Evolutionary conservation across 2,113 vertebrate species (phyloP).

Genomic region (Microtus montanus): DNA sequence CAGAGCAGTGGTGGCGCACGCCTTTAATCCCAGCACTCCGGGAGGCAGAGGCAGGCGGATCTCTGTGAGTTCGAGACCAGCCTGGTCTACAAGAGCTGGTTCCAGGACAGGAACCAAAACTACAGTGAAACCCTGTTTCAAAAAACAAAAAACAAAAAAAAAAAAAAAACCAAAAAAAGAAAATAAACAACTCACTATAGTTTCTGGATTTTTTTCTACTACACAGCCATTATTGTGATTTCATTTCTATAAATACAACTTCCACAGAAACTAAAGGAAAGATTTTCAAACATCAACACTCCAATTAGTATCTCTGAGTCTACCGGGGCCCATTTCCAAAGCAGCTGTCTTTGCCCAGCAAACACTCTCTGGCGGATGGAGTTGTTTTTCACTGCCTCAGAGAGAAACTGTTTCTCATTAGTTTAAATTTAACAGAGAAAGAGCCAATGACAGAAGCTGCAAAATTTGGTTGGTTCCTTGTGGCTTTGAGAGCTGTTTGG

Average conservation of each 20-base stretch:
- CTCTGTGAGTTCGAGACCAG: too few species aligned
- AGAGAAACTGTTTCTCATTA: conserved; percentile 15
- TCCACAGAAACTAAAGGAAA: conserved; percentile 39
- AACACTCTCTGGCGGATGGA: not conserved
- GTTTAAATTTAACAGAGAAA: conserved; percentile 41
- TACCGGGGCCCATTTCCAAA: not conserved
- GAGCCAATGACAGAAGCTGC: conserved; percentile 34
- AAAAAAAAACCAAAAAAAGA: too few species aligned
- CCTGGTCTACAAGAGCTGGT: too few species aligned
- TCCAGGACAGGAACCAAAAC: too few species aligned
- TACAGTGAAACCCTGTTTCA: too few species aligned
- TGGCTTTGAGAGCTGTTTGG: not conserved
- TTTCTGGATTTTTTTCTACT: not conserved
- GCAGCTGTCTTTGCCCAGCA: conserved; percentile 47
- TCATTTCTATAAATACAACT: conserved; percentile 29
- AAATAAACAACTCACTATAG: too few species aligned
- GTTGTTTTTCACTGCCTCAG: not conserved
- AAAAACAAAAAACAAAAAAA: too few species aligned
- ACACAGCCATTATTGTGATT: not conserved
- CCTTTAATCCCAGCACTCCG: too few species aligned
- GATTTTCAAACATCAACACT: conserved; percentile 56
- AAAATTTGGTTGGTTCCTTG: not conserved
- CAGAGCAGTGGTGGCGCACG: too few species aligned
- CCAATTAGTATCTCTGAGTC: not conserved
- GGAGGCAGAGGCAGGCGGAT: too few species aligned